phyloP scores from a whole-genome alignment of 2,113 vertebrate species.

The Agelaius phoeniceus region DNA sequence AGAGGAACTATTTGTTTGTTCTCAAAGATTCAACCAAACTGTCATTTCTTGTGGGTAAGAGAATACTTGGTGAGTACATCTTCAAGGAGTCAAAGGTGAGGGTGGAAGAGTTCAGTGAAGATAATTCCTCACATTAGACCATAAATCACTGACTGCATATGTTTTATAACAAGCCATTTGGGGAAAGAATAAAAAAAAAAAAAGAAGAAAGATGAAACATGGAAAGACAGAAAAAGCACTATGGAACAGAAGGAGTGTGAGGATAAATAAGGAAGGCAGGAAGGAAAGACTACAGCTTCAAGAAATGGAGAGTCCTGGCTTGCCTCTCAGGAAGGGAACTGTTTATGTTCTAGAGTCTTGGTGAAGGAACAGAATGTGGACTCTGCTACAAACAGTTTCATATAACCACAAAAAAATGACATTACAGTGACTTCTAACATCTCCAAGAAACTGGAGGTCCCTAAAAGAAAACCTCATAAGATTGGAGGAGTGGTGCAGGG shows the following conservation, averaged over 20 bases:
- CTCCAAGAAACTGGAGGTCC: background rate
- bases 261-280: constrained; percentile 43
- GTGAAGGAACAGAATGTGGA: background rate
- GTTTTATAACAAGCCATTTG: background rate
- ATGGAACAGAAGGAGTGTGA: constrained; percentile 34
- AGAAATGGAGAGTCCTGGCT: background rate
- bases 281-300: background rate
- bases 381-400: background rate
- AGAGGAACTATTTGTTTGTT: background rate
- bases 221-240: background rate
- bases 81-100: background rate
- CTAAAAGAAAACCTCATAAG: background rate
- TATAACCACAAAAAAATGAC: background rate
- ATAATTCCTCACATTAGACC: background rate
- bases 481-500: background rate
- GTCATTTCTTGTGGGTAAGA: background rate
- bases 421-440: background rate
- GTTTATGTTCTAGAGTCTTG: background rate
- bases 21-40: background rate
- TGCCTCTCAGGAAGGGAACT: background rate
- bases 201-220: background rate
- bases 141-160: background rate
- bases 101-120: background rate
- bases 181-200: background rate
- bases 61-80: background rate